Base-by-base conservation (phyloP, 2,113 vertebrate genomes). In the Vicugna pacos region DNA sequence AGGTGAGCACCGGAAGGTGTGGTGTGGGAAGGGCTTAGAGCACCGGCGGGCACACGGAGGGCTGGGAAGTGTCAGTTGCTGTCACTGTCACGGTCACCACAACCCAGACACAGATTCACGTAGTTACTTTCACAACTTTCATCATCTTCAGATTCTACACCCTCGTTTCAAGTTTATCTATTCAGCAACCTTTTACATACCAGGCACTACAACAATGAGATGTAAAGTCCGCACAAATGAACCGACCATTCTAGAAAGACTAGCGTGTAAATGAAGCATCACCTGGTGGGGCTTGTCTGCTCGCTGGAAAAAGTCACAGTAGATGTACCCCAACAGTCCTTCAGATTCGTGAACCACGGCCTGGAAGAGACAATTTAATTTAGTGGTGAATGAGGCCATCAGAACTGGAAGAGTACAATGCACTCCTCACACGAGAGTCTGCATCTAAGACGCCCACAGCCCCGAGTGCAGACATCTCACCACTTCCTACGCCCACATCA, bases 261-360 rank as follows among this genome's bases (percentile, higher is more conserved):
- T 10, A 30, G 15, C 87, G 32, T 54, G 9, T 85, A 94, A 89
- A 83, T 16, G 62, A 86, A 76, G 46, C 35, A 76, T 97, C 98
- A 99, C 99, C 99, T 99, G 99, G 97, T 99, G 99, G 79, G 99
- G 99, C 98, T 99, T 99, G 92, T 99, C 98, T 95, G 98, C 95
- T 93, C 99, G 98, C 64, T 99, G 99, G 96, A 99, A 99, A 98
- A 99, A 99, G 97, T 99, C 99, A 98, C 99, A 99, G 96, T 99
- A 99, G 97, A 99, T 99, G 94, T 99, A 99, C 72, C 99, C 99
- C 94, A 99, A 94, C 94, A 99, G 98, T 95, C 99, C 99, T 97
- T 99, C 99, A 0, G 98, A 99, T 98, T 99, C 99, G 50, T 99
- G 99, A 94, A 99, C 99, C 65, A 99, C 99, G 46, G 99, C 99